A percentile compares a stretch with the other conserved stretches of the same genome.
Conservation (phyloP, 2,113 vertebrate genomes). For the Climacteris rufus region DNA sequence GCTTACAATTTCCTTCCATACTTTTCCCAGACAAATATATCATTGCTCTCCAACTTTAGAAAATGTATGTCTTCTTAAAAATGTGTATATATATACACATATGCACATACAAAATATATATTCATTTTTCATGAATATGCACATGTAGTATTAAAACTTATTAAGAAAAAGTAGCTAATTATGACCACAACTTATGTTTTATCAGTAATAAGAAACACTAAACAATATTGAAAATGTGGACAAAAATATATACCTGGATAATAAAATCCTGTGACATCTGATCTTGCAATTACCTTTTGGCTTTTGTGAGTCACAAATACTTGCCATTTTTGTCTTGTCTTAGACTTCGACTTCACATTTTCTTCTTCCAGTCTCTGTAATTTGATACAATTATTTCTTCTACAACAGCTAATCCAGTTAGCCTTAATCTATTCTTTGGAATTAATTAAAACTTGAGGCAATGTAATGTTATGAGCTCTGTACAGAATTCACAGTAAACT, state of each 20-base stretch:
- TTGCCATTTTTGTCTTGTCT: constrained; percentile 46
- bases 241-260: constrained; percentile 72
- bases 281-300: constrained; percentile 80
- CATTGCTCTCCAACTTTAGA: not conserved
- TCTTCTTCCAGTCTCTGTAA: constrained; percentile 46
- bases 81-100: not conserved
- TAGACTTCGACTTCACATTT: constrained; percentile 3
- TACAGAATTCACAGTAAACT: not conserved
- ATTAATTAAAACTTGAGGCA: not conserved
- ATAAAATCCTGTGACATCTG: constrained; percentile 80
- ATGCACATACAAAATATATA: not conserved
- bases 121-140: not conserved
- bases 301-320: constrained; percentile 59
- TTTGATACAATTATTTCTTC: not conserved
- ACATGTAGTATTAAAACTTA: not conserved
- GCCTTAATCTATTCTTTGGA: not conserved
- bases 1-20: not conserved
- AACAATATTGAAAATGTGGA: not conserved
- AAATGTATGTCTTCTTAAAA: not conserved
- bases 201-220: not conserved
- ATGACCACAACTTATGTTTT: not conserved
- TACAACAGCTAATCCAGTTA: not conserved
- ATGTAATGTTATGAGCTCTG: not conserved
- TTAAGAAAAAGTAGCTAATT: not conserved
- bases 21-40: not conserved